A percentile compares a stretch with the other conserved stretches of the same genome.
These are phyloP conservation scores for Rhorus exstirpatorius DNA, from an alignment of 2,888 invertebrate species.

Conservation along the genomic window DNA sequence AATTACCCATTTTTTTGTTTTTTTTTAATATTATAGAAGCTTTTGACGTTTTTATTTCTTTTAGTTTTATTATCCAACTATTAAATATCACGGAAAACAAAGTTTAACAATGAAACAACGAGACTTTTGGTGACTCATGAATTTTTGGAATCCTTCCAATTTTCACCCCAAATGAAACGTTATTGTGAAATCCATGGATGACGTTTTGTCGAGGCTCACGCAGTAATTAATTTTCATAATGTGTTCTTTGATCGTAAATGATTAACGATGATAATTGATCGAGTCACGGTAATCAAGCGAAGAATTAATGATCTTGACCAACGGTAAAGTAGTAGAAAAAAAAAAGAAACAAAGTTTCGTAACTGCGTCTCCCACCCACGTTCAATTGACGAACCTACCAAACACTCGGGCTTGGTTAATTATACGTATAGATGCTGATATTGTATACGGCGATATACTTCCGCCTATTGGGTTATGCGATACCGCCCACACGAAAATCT, in stretches of 20 bases:
- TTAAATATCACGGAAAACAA: conserved; percentile 26
- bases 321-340: conserved; percentile 6
- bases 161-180: conserved; percentile 8
- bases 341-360: conserved; percentile 12
- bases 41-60: not conserved
- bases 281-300: not conserved
- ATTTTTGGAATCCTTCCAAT: conserved; percentile 52
- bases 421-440: conserved; percentile 37
- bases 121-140: conserved; percentile 48
- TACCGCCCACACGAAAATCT: conserved; percentile 47
- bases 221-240: not conserved
- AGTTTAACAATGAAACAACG: conserved; percentile 48
- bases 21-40: not conserved
- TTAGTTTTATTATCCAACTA: not conserved
- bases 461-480: conserved; percentile 44
- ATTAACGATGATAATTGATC: not conserved
- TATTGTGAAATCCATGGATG: conserved; percentile 54
- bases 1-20: not conserved
- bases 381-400: conserved; percentile 18
- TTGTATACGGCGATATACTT: conserved; percentile 53
- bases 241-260: not conserved
- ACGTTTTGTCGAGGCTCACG: not conserved
- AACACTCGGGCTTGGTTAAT: conserved; percentile 40
- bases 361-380: conserved; percentile 35
- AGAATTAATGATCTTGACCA: not conserved